Percentiles rank a stretch among this genome's conserved stretches.
Conservation (phyloP, 1,140 invertebrate genomes). For the Polypedilum pembai region DNA sequence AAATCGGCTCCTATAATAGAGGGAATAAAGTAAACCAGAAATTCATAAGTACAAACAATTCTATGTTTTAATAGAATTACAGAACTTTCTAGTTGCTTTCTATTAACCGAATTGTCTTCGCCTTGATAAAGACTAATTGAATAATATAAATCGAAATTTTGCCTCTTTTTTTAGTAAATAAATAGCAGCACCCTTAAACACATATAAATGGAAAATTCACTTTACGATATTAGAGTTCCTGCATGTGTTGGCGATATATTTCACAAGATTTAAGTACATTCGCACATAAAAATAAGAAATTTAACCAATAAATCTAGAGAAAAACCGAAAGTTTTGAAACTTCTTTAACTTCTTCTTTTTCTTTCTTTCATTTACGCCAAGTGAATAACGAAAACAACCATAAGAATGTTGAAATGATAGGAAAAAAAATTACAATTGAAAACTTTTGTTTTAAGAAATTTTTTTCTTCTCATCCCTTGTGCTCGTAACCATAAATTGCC, state of each 20-base stretch:
- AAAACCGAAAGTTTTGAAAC: background rate
- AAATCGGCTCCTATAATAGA: too few species aligned
- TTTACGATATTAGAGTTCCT: too few species aligned
- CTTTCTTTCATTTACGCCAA: background rate
- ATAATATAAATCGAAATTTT: background rate
- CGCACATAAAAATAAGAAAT: background rate
- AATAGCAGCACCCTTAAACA: too few species aligned
- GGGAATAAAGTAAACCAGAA: too few species aligned
- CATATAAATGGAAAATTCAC: too few species aligned
- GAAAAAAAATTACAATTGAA: conserved; percentile 1
- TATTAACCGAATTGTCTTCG: too few species aligned
- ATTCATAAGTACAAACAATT: too few species aligned
- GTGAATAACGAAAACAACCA: background rate
- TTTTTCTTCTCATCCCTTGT: background rate
- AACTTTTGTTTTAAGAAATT: conserved; percentile 18
- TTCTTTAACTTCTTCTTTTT: background rate
- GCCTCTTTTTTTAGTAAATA: background rate
- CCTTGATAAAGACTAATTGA: conserved; percentile 6
- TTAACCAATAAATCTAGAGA: background rate
- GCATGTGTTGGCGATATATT: background rate
- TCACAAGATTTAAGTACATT: conserved; percentile 2
- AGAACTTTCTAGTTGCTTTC: too few species aligned
- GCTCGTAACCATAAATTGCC: background rate
- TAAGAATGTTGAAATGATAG: background rate
- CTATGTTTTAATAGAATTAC: too few species aligned